A percentile compares a stretch with the other conserved stretches of the same genome.
These are phyloP conservation scores for Tautogolabrus adspersus DNA, from an alignment of 2,113 vertebrate genomes.

Conservation along the genomic window DNA sequence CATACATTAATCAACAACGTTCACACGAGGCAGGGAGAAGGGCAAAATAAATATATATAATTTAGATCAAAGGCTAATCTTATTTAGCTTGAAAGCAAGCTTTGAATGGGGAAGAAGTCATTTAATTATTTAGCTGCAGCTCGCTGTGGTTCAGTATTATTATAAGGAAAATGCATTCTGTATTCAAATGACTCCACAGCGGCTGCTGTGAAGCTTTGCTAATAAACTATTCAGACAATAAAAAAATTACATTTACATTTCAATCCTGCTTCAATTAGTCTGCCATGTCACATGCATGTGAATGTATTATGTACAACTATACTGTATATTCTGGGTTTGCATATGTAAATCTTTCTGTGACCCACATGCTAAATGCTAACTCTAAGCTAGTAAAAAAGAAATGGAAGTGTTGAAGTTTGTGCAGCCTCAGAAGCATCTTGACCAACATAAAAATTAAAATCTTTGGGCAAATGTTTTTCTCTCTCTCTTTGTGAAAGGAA, in stretches of 20 bases:
- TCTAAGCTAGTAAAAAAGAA: background rate
- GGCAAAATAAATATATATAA: background rate
- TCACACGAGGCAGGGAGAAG: background rate
- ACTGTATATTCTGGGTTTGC: background rate
- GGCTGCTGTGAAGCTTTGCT: background rate
- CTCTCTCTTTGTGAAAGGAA: background rate
- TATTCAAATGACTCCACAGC: background rate
- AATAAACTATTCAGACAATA: conserved; percentile 13
- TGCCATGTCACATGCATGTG: background rate
- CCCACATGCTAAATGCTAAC: background rate
- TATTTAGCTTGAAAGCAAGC: conserved; percentile 16
- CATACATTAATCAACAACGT: conserved; percentile 26
- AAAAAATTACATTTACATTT: background rate
- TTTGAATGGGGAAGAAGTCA: conserved; percentile 14
- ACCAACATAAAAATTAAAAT: background rate
- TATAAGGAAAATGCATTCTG: conserved; percentile 7
- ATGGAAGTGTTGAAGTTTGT: background rate
- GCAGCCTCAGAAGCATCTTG: background rate
- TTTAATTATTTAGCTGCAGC: conserved; percentile 49
- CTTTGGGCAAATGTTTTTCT: background rate
- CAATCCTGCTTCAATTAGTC: background rate
- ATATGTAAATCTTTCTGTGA: background rate
- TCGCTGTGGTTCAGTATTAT: conserved; percentile 6
- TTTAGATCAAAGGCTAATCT: conserved; percentile 15
- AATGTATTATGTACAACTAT: background rate